These are phyloP conservation scores for Zelostemma sp. DNA, from an alignment of 1,140 invertebrate species.

Conservation along the genomic window DNA sequence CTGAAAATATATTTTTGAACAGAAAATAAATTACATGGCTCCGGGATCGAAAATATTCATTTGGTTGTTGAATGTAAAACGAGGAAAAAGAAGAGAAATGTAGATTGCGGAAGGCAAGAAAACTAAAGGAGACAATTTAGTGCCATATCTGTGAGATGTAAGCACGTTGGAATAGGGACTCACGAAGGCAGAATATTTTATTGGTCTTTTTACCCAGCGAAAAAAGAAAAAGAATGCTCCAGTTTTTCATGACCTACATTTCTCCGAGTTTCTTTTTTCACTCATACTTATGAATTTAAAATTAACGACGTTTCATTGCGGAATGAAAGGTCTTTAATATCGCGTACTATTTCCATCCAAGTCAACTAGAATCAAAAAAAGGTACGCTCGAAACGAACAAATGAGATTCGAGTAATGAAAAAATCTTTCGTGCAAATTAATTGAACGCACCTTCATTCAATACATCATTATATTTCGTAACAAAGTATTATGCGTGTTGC, in stretches of 20 bases:
- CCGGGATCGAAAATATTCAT: constrained; percentile 15
- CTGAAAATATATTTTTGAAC: too few species aligned
- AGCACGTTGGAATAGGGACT: constrained; percentile 9
- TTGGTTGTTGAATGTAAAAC: constrained; percentile 9
- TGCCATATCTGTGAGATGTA: constrained; percentile 22
- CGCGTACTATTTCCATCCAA: too few species aligned
- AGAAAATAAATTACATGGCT: too few species aligned
- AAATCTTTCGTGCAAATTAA: too few species aligned
- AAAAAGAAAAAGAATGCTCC: constrained; percentile 17
- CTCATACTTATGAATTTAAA: not conserved
- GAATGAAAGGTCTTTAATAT: not conserved
- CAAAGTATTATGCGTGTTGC: too few species aligned
- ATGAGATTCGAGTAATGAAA: too few species aligned
- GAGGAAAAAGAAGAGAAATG: constrained; percentile 14
- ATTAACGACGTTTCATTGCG: not conserved
- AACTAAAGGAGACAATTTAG: constrained; percentile 20
- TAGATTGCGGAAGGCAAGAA: constrained; percentile 6
- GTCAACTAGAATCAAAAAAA: too few species aligned
- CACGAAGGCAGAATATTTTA: constrained; percentile 26
- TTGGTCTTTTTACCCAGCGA: constrained; percentile 22
- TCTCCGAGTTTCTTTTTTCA: constrained; percentile 8
- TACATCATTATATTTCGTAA: not conserved
- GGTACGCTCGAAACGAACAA: too few species aligned
- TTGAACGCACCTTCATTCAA: not conserved
- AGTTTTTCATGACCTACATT: constrained; percentile 26